These are phyloP conservation scores for Papilio aristodemus DNA, from an alignment of 1,140 invertebrate species.

Conservation along the genomic window DNA sequence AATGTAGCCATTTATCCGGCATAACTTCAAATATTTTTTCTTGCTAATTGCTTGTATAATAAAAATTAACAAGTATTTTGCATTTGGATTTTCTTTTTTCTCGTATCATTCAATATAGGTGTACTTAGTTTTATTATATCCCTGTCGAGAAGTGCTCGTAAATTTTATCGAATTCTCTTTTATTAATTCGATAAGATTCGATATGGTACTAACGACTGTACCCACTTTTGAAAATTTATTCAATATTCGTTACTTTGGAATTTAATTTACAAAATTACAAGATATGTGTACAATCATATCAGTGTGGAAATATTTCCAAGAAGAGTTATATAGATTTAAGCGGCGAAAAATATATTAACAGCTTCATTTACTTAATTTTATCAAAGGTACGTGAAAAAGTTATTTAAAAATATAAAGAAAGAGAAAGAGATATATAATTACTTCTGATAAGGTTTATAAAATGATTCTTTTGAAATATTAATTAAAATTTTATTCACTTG, in stretches of 20 bases:
- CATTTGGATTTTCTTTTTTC: background rate
- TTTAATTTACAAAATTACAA: background rate
- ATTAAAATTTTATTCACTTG: background rate
- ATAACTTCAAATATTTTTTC: background rate
- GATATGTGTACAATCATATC: background rate
- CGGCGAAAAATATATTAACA: too few relatives aligned
- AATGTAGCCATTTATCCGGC: background rate
- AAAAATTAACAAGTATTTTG: background rate
- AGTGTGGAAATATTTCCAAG: background rate
- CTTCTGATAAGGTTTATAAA: too few relatives aligned
- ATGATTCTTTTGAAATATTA: background rate
- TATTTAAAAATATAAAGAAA: too few relatives aligned
- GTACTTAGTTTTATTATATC: background rate
- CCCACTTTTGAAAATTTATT: background rate
- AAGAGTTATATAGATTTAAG: too few relatives aligned
- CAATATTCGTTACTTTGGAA: background rate
- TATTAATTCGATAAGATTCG: slow-evolving; percentile 11
- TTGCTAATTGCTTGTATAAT: background rate
- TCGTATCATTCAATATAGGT: background rate
- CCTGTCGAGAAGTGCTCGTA: background rate
- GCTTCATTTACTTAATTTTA: background rate
- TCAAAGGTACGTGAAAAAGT: background rate
- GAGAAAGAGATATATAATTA: too few relatives aligned
- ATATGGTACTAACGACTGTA: background rate
- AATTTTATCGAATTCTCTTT: slow-evolving; percentile 5